phyloP scores from a whole-genome alignment of 2,888 invertebrate species.

The Silvanus unidentatus region DNA sequence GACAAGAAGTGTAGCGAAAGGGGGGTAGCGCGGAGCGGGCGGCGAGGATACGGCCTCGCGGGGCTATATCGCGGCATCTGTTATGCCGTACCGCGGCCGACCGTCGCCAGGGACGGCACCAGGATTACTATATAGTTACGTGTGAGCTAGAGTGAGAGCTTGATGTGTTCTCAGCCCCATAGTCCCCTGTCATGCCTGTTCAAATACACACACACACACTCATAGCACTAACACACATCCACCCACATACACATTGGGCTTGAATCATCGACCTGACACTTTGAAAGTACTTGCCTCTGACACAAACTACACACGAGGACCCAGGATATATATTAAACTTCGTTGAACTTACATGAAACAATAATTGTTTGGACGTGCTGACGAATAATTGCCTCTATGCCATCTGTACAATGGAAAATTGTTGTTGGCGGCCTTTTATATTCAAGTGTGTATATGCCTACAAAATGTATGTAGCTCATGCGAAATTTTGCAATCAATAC shows the following conservation, averaged over 20 bases:
- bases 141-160: background rate
- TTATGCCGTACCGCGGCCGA: constrained; percentile 23
- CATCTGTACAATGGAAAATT: too few species aligned
- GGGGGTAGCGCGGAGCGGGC: background rate
- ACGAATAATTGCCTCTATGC: too few species aligned
- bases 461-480: too few species aligned
- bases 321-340: constrained; percentile 2
- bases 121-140: constrained; percentile 7
- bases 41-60: constrained; percentile 12
- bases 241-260: constrained; percentile 3
- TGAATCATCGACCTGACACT: constrained; percentile 21
- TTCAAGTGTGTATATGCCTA: too few species aligned
- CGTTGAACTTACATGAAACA: constrained; percentile 2
- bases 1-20: constrained; percentile 5
- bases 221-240: background rate
- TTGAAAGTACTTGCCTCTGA: constrained; percentile 10
- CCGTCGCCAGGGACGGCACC: constrained; percentile 24
- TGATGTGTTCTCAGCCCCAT: constrained; percentile 7
- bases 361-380: constrained; percentile 1
- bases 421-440: too few species aligned
- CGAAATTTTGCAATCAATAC: too few species aligned
- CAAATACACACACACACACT: constrained; percentile 9
- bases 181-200: constrained; percentile 8
- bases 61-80: constrained; percentile 23
- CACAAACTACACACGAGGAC: background rate